Conservation (phyloP, 2,797 vertebrate species). For the Chelidonichthys spinosus region DNA sequence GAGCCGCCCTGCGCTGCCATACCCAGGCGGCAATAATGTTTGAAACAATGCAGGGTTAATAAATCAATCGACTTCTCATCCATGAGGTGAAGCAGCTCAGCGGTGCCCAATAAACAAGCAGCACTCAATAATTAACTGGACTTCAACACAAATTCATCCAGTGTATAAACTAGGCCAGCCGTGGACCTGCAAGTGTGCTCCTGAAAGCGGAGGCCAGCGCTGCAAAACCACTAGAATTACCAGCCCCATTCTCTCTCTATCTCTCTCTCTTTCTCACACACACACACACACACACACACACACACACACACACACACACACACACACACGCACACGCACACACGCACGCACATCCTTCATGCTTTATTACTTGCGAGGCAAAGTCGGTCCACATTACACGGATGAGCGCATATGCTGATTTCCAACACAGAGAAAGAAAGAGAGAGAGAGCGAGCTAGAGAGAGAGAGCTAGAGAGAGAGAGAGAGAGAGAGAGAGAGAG, state of each 20-base stretch:
- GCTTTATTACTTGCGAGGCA: constrained; percentile 85
- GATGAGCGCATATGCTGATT: constrained; percentile 84
- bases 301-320: constrained; percentile 61
- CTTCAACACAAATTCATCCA: constrained; percentile 79
- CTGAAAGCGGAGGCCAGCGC: constrained; percentile 69
- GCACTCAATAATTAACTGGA: constrained; percentile 81
- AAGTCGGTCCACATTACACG: constrained; percentile 86
- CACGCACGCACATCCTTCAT: constrained; percentile 80
- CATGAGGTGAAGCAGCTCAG: constrained; percentile 76
- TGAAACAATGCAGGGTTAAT: constrained; percentile 76
- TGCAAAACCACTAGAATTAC: constrained; percentile 74
- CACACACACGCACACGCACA: constrained; percentile 32
- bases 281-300: constrained; percentile 42
- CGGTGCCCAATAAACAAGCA: constrained; percentile 79
- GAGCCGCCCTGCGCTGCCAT: constrained; percentile 40
- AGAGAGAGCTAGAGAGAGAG: constrained; percentile 24
- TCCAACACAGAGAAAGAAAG: constrained; percentile 73
- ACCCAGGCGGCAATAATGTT: constrained; percentile 61
- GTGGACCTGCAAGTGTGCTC: constrained; percentile 74
- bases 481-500: constrained; percentile 12
- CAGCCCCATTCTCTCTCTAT: constrained; percentile 49
- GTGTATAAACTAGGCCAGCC: constrained; percentile 78
- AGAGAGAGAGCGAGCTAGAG: constrained; percentile 57
- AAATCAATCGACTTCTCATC: constrained; percentile 81
- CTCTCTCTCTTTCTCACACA: not conserved